Evolutionary conservation across 1,140 invertebrate species (phyloP).

Genomic region (Cherax destructor): DNA sequence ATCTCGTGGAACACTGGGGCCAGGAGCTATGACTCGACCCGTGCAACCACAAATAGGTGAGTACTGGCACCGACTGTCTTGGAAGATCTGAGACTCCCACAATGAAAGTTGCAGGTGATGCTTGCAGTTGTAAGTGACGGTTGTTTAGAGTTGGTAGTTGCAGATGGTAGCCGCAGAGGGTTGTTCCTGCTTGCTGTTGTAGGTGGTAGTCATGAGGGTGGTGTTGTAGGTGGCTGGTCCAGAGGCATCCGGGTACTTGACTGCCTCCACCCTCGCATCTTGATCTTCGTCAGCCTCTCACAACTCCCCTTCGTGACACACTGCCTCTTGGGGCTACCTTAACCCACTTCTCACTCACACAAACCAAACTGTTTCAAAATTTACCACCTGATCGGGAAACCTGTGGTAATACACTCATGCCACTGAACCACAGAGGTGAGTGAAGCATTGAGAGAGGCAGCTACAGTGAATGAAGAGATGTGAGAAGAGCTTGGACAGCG

Average conservation of each 20-base stretch:
- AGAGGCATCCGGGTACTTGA: conserved; percentile 7
- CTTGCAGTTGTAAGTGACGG: too few relatives aligned
- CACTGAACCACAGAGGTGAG: background rate
- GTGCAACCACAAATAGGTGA: too few relatives aligned
- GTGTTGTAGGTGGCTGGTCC: background rate
- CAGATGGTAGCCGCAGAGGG: background rate
- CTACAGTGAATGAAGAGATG: background rate
- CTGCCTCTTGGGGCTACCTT: background rate
- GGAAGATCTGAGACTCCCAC: too few relatives aligned
- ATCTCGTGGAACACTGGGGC: too few relatives aligned
- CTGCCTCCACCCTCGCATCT: background rate
- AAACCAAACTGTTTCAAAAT: background rate
- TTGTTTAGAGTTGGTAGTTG: background rate
- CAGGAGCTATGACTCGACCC: too few relatives aligned
- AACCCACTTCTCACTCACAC: background rate
- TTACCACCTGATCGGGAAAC: background rate
- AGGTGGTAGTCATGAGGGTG: background rate
- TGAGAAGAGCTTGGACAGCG: conserved; percentile 1
- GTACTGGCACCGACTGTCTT: too few relatives aligned
- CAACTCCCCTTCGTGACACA: background rate
- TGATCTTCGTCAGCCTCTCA: background rate
- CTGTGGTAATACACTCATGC: background rate
- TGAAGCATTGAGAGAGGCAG: background rate
- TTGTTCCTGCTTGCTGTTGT: background rate
- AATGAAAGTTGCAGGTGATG: too few relatives aligned